Percentiles rank a stretch among this genome's conserved stretches.
Conservation (phyloP, 2,888 invertebrate species). For the Hipparchia sbordonii region DNA sequence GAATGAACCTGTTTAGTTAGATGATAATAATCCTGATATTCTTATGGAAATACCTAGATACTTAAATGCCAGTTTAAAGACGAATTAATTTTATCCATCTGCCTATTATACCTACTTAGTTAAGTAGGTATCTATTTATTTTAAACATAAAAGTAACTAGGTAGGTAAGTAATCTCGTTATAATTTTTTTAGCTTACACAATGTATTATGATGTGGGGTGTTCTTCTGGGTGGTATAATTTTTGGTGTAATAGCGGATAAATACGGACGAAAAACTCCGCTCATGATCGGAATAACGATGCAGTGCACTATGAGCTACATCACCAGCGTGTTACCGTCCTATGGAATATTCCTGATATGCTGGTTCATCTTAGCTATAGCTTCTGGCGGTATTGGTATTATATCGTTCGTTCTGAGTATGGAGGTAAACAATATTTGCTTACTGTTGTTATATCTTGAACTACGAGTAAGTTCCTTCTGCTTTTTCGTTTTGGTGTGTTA, state of each 20-base stretch:
- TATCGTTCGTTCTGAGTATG: conserved; percentile 86
- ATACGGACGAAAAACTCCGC: conserved; percentile 83
- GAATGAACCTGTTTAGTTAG: too few relatives aligned
- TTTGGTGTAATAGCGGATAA: conserved; percentile 85
- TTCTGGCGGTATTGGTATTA: conserved; percentile 85
- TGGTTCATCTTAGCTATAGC: conserved; percentile 84
- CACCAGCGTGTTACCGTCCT: conserved; percentile 80
- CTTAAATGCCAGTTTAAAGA: too few relatives aligned
- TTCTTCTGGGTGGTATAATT: conserved; percentile 83
- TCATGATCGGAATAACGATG: conserved; percentile 80
- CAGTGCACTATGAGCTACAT: conserved; percentile 79
- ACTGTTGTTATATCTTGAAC: neutral
- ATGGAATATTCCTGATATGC: conserved; percentile 76
- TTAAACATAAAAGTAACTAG: too few relatives aligned
- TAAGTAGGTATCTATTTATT: too few relatives aligned
- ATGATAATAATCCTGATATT: too few relatives aligned
- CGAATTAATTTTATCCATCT: too few relatives aligned
- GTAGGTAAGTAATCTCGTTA: neutral
- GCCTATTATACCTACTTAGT: too few relatives aligned
- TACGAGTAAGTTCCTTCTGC: neutral
- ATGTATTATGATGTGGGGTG: conserved; percentile 84
- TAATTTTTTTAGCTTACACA: conserved; percentile 76
- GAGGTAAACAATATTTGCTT: conserved; percentile 61
- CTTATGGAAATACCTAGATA: too few relatives aligned
- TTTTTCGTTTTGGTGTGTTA: neutral